Evolutionary conservation across 2,888 invertebrate genomes (phyloP), one percentile per base, ranked within the genome.

Genomic region (Oscheius myriophilus): DNA sequence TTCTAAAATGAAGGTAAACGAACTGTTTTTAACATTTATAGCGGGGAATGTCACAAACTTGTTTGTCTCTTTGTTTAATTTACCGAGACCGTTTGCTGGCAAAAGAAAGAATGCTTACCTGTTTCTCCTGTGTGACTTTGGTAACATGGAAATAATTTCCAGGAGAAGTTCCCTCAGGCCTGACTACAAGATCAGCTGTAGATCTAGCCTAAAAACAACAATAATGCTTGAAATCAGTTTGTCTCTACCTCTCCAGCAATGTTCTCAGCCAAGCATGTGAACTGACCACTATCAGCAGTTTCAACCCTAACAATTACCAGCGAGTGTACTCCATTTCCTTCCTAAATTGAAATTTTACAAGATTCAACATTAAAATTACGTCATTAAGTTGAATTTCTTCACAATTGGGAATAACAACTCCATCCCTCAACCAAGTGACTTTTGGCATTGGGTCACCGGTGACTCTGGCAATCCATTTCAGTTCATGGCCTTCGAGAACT

Each of bases 221-320:
- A 39, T 42, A 14, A 53, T 51, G 54, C 57, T 33, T 53, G 52
- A 53, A 43, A 58, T 61, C 25, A 49, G 57, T 51, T 43, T n/a
- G n/a, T 33, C n/a, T 33, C 45, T 18, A 69, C 96, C 82, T 93
- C 93, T 46, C 98, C 98, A 62, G 94, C 96, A 73, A 93, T 91
- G 87, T 99, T 98, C 88, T 96, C 94, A 65, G 96, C 96, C 59
- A 96, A 91, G 46, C 89, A 90, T 43, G 94, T 94, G 88, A 96
- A 98, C 16, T 96, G 93, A 1, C 95, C 98, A n/a, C 95, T 95
- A 88, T 99, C 97, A 88, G 97, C 97, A 87, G 94, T 91, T 87
- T 96, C 96, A 7, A 90, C 89, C 90, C 95, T 94, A 79, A 95
- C 91, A 72, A 98, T 92, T 57, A 93, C 91, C 73, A 98, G 89